Conservation (phyloP, 2,113 vertebrate species). For the Mustela lutreola region DNA sequence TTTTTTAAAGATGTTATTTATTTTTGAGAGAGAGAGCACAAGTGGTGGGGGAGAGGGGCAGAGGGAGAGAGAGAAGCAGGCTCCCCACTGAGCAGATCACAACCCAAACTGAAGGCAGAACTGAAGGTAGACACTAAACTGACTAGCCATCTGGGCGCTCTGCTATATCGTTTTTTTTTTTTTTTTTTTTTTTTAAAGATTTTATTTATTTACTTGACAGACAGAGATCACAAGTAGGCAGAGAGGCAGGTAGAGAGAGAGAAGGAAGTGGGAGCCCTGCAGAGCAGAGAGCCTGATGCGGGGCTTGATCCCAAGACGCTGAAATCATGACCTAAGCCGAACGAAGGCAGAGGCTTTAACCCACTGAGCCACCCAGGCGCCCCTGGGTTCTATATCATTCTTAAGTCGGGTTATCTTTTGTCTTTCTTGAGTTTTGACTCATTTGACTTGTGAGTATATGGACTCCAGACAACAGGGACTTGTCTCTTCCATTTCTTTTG, state of each 20-base stretch:
- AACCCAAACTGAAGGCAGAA: not conserved
- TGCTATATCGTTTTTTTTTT: not conserved
- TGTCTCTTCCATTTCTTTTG: not conserved
- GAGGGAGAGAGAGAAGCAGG: not conserved
- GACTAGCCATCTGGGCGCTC: not conserved
- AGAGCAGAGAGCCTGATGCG: too few species aligned
- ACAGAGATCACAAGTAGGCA: too few species aligned
- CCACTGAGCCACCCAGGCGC: not conserved
- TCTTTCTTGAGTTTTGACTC: conserved; percentile 14
- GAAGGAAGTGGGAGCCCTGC: too few species aligned
- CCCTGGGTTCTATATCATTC: not conserved
- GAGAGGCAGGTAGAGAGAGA: too few species aligned
- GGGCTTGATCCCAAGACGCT: too few species aligned
- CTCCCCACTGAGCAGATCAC: not conserved
- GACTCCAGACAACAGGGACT: not conserved
- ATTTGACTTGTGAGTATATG: not conserved
- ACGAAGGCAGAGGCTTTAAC: too few species aligned
- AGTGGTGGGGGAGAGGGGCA: too few species aligned
- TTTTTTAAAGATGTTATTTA: not conserved
- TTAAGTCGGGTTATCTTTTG: not conserved
- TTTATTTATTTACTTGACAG: too few species aligned
- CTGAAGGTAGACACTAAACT: not conserved
- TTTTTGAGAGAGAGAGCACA: not conserved
- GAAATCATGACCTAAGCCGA: too few species aligned
- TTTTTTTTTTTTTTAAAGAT: too few species aligned